phyloP scores from a whole-genome alignment of 53 echinoderm and acorn worm species.

The Apostichopus leukothele region DNA sequence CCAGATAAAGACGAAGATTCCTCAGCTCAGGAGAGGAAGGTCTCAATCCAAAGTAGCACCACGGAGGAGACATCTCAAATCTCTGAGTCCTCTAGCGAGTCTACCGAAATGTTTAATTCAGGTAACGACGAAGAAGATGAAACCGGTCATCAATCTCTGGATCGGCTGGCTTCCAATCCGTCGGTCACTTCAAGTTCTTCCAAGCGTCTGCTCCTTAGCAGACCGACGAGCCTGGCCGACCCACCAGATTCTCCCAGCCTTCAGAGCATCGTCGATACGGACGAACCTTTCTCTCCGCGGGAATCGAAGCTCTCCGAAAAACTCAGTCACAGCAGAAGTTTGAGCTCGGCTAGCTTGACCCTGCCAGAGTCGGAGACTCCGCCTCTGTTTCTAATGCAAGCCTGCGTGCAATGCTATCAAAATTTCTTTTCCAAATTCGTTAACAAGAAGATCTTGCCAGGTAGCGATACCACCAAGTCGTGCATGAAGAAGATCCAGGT shows the following conservation, averaged over 20 bases:
- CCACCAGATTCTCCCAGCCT: conserved; percentile 48
- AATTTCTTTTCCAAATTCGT: conserved; percentile 90
- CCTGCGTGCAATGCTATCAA: conserved; percentile 95
- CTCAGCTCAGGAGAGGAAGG: conserved; percentile 20
- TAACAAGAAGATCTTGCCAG: conserved; percentile 84
- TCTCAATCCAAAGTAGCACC: conserved; percentile 6
- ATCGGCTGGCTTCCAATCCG: conserved; percentile 78
- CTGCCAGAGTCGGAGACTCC: conserved; percentile 66
- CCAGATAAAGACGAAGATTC: conserved; percentile 6
- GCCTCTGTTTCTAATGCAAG: conserved; percentile 95
- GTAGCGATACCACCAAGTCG: conserved; percentile 67
- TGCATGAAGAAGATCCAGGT: conserved; percentile 76
- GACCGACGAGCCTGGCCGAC: conserved; percentile 64
- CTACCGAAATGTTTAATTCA: conserved; percentile 36
- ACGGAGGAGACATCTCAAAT: conserved; percentile 16
- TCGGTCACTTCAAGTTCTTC: conserved; percentile 45
- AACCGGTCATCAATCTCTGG: conserved; percentile 61
- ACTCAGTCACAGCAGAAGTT: conserved; percentile 13
- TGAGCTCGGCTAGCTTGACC: conserved; percentile 44
- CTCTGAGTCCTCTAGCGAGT: conserved; percentile 36
- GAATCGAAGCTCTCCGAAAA: conserved; percentile 17
- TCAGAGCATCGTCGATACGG: conserved; percentile 49
- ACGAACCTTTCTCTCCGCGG: conserved; percentile 34
- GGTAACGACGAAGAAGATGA: conserved; percentile 16
- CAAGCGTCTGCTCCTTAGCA: conserved; percentile 43